Percentiles rank a stretch among this genome's conserved stretches.
Conservation (phyloP, 2,888 invertebrate genomes). For the Trissonchulus sp. region DNA sequence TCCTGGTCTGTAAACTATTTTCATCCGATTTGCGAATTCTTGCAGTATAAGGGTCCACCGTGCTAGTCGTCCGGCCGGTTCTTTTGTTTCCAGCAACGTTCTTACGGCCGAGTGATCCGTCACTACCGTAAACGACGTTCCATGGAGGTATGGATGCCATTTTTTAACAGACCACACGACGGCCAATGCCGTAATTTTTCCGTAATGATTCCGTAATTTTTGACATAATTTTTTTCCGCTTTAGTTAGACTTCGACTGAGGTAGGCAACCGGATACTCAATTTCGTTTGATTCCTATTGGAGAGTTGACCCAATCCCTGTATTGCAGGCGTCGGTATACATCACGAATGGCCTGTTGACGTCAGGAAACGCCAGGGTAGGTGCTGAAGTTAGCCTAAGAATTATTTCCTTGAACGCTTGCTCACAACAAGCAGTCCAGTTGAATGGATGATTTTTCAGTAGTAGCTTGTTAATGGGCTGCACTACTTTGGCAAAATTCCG, state of each 20-base stretch:
- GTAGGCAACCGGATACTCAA: too few relatives aligned
- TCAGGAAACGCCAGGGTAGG: constrained; percentile 23
- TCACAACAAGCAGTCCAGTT: neutral
- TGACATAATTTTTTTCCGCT: constrained; percentile 31
- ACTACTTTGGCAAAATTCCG: neutral
- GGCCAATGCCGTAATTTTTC: constrained; percentile 32
- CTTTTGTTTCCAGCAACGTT: neutral
- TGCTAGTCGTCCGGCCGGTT: neutral
- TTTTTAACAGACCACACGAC: too few relatives aligned
- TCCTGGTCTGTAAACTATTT: constrained; percentile 5
- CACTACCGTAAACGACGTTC: neutral
- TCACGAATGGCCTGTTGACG: neutral
- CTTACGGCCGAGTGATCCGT: constrained; percentile 30
- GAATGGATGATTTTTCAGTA: neutral
- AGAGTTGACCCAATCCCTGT: too few relatives aligned
- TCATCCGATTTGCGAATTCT: constrained; percentile 11
- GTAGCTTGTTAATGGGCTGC: neutral
- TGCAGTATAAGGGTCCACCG: constrained; percentile 10
- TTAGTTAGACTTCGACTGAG: too few relatives aligned
- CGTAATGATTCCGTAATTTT: constrained; percentile 32
- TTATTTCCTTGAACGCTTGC: constrained; percentile 7
- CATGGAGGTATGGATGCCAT: constrained; percentile 22
- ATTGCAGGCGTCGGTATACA: constrained; percentile 28
- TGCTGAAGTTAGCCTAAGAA: neutral
- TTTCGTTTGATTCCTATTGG: too few relatives aligned